Percentiles rank a stretch among this genome's conserved stretches.
phyloP scores from a whole-genome alignment of 2,888 invertebrate species.

The Dicranocentrus wangi region DNA sequence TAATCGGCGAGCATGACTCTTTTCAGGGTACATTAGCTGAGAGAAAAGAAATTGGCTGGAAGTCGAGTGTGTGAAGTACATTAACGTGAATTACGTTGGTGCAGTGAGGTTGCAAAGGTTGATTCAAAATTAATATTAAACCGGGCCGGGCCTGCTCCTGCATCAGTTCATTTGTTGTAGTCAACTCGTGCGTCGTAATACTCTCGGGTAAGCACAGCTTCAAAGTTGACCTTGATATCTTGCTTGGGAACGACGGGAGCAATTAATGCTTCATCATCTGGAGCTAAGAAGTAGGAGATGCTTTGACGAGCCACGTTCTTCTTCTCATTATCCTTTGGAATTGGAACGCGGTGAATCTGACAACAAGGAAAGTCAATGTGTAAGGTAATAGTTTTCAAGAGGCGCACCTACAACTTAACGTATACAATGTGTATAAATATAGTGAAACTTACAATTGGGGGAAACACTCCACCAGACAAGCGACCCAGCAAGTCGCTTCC shows the following conservation, averaged over 20 bases:
- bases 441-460: constrained; percentile 80
- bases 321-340: constrained; percentile 81
- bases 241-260: constrained; percentile 75
- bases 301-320: constrained; percentile 82
- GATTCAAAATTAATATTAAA: too few species aligned
- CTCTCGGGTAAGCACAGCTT: constrained; percentile 57
- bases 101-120: not conserved
- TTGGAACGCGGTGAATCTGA: constrained; percentile 83
- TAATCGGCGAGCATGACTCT: not conserved
- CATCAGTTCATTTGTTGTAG: constrained; percentile 53
- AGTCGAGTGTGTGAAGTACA: not conserved
- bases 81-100: constrained; percentile 1
- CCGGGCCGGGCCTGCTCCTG: too few species aligned
- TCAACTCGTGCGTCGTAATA: constrained; percentile 63
- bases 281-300: constrained; percentile 85
- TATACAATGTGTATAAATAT: not conserved
- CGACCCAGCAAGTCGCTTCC: constrained; percentile 83
- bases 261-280: constrained; percentile 79
- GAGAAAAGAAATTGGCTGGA: too few species aligned
- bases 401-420: not conserved
- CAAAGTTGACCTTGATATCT: constrained; percentile 63
- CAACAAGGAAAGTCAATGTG: too few species aligned
- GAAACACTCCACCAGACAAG: constrained; percentile 83
- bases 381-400: too few species aligned
- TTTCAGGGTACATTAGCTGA: too few species aligned